Percentiles rank a stretch among this genome's conserved stretches.
phyloP scores from a whole-genome alignment of 2,797 vertebrate genomes.

The Lophius americanus region DNA sequence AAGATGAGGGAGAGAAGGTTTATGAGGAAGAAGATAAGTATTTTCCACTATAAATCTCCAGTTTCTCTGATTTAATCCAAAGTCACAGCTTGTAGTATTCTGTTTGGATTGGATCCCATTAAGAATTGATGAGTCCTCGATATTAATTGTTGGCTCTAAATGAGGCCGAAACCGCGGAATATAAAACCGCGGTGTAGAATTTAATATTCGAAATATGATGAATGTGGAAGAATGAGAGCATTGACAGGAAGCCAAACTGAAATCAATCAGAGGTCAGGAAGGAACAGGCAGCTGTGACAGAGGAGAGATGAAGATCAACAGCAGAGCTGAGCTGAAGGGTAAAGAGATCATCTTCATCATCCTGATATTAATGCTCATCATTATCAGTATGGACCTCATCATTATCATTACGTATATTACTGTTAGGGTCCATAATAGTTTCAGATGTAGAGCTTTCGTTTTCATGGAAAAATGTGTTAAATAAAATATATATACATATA shows the following conservation, averaged over 20 bases:
- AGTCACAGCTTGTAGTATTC: background rate
- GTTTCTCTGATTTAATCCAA: no score
- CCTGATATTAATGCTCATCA: background rate
- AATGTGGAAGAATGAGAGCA: conserved; percentile 49
- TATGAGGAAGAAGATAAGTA: background rate
- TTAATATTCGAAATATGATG: conserved; percentile 56
- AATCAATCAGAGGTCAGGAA: conserved; percentile 53
- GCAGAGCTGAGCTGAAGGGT: background rate
- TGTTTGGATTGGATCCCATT: conserved; percentile 50
- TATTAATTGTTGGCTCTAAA: conserved; percentile 58
- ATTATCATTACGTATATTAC: no score
- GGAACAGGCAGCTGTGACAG: conserved; percentile 17
- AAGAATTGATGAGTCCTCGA: conserved; percentile 51
- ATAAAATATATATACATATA: no score
- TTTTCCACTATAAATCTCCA: no score
- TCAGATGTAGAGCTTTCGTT: no score
- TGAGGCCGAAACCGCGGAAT: conserved; percentile 42
- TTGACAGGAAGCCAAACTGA: conserved; percentile 56
- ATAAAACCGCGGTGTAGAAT: conserved; percentile 44
- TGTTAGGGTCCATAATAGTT: no score
- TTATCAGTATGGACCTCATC: background rate
- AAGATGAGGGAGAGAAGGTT: background rate
- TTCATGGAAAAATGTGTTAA: no score
- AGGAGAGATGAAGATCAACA: conserved; percentile 6
- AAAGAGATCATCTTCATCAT: conserved; percentile 9